Evolutionary conservation across 1,140 invertebrate species (phyloP), one percentile per base, ranked within the genome.

Genomic region (Brachionus koreanus): DNA sequence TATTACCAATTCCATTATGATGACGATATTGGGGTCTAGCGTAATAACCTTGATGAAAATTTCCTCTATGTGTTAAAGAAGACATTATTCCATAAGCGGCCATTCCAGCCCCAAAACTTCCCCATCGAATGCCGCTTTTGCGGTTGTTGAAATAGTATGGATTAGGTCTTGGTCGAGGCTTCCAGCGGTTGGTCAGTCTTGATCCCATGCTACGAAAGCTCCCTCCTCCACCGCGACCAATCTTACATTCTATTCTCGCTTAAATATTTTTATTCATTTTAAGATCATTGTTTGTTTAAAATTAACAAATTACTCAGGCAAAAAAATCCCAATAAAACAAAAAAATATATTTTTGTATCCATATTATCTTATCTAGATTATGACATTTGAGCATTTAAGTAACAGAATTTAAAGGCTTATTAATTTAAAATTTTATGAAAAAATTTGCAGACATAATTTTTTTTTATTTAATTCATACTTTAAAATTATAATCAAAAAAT

Each of bases 91-190:
- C 61, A 65, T 79, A 79, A 29, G 76, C 76, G 6, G 39, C 49
- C 76, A 79, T 79, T 23, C 76, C 76, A 42, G 76, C 76, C 2
- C 76, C 76, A 79, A 79, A 79, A 29, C 76, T 79, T 10, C 19
- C 46, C 76, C 76, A 79, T 63, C 76, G n/a, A 23, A 61, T 79
- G 6, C 74, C 74, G 23, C 74, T 46, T n/a, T 16, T 33, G n/a
- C 74, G 29, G 42, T 77, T 46, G 39, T 52, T 37, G 12, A 16
- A 52, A 46, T 75, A 23, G 39, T 57, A 33, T 9, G 39, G 46
- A 13, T n/a, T 42, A 2, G 43, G 46, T 49, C 52, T 52, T 6
- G 52, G 74, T 7, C 10, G 23, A 35, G 74, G 52, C n/a, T 52
- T 52, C 19, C 13, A 35, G 6, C 74, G 74, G 25, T 29, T 75